Evolutionary conservation across 37 sponge, comb jelly and placozoan species (phyloP).

Genomic region (Haliclona indistincta): DNA sequence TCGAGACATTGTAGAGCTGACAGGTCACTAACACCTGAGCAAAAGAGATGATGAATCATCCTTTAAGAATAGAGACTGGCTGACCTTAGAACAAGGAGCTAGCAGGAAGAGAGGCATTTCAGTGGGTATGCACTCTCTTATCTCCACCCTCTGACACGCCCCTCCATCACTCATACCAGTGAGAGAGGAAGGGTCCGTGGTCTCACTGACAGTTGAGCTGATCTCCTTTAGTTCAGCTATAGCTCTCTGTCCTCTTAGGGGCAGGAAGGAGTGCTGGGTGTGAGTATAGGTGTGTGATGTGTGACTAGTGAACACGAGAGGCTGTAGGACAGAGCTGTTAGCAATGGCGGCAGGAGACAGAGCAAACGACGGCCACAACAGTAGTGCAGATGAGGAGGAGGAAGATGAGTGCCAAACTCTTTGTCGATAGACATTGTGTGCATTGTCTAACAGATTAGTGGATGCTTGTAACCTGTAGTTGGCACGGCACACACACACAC

Average conservation of each 20-base stretch:
- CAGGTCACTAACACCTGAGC: conserved; percentile 27
- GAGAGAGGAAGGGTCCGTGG: not conserved
- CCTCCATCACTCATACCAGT: not conserved
- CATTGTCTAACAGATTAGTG: not conserved
- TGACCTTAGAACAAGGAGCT: conserved; percentile 35
- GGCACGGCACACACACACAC: not conserved
- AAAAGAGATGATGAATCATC: no score
- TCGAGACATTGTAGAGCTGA: conserved; percentile 27
- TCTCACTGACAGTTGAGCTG: conserved; percentile 30
- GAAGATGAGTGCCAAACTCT: no score
- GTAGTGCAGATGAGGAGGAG: conserved; percentile 35
- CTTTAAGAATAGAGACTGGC: no score
- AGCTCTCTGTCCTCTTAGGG: conserved; percentile 26
- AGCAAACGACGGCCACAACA: conserved; percentile 51
- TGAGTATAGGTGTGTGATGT: conserved; percentile 36
- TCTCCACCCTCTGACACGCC: not conserved
- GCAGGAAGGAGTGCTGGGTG: conserved; percentile 40
- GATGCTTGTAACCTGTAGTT: not conserved
- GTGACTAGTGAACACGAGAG: conserved; percentile 60
- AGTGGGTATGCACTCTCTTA: conserved; percentile 32
- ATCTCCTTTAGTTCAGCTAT: conserved; percentile 34
- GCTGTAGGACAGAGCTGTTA: conserved; percentile 43
- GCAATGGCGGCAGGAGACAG: conserved; percentile 28
- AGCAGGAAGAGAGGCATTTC: conserved; percentile 51
- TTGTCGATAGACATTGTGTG: not conserved